phyloP scores from a whole-genome alignment of 1,140 invertebrate genomes.

The Dryas iulia region DNA sequence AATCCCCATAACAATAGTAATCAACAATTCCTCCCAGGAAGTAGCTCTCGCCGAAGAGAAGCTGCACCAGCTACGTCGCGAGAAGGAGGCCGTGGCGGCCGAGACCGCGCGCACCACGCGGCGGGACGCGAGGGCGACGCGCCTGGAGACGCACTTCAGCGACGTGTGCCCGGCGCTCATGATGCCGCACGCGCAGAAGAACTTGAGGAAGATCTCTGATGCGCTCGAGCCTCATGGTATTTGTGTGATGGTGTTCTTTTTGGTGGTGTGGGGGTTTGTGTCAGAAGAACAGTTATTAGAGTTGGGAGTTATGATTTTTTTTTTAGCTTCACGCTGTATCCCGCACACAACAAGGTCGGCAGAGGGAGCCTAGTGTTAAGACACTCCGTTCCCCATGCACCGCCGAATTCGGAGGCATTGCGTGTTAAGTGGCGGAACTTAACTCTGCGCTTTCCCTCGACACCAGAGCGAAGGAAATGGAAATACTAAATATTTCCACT shows the following conservation, averaged over 20 bases:
- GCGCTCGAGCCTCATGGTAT: conserved; percentile 56
- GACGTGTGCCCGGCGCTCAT: conserved; percentile 63
- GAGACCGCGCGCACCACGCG: conserved; percentile 44
- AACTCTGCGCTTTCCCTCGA: too few species aligned
- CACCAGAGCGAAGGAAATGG: too few species aligned
- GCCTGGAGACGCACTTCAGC: conserved; percentile 54
- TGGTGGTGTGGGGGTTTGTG: not conserved
- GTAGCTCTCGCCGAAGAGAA: conserved; percentile 54
- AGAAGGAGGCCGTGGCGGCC: conserved; percentile 51
- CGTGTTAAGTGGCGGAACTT: too few species aligned
- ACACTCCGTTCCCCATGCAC: too few species aligned
- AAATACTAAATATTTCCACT: too few species aligned
- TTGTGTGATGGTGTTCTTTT: too few species aligned
- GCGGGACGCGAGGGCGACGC: conserved; percentile 53
- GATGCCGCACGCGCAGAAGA: conserved; percentile 68
- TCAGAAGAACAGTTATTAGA: too few species aligned
- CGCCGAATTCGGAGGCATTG: too few species aligned
- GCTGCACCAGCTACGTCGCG: conserved; percentile 40
- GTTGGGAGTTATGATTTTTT: too few species aligned
- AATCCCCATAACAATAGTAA: not conserved
- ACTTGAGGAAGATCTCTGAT: conserved; percentile 60
- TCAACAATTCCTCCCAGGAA: conserved; percentile 39
- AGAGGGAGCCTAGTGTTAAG: too few species aligned
- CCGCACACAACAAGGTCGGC: too few species aligned
- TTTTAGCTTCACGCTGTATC: too few species aligned